Evolutionary conservation across 2,113 vertebrate species (phyloP).

Genomic region (Dasypus novemcinctus): DNA sequence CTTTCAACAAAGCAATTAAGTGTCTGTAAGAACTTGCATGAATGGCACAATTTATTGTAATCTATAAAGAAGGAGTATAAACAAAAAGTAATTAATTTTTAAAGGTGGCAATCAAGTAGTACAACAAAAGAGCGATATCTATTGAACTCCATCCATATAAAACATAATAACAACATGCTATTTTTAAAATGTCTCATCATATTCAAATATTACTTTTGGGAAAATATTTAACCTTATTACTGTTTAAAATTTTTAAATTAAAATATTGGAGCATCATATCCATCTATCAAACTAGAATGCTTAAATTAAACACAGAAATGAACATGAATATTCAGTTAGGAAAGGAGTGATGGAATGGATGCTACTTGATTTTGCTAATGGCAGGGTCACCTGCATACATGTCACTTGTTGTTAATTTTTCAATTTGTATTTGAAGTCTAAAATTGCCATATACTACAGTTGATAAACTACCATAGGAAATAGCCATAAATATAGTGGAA

Average conservation of each 20-base stretch:
- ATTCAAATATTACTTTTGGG: conserved; percentile 34
- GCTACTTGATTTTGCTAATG: not conserved
- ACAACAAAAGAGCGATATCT: not conserved
- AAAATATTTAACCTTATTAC: conserved; percentile 34
- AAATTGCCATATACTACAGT: not conserved
- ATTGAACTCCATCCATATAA: conserved; percentile 1
- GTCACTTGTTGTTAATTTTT: conserved; percentile 20
- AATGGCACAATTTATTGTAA: conserved; percentile 69
- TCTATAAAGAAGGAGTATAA: conserved; percentile 61
- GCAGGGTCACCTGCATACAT: not conserved
- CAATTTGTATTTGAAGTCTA: not conserved
- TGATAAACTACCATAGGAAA: conserved; percentile 10
- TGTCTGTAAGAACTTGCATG: conserved; percentile 52
- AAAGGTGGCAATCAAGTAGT: conserved; percentile 57
- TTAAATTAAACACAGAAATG: not conserved
- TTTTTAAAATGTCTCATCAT: conserved; percentile 46
- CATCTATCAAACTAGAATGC: conserved; percentile 31
- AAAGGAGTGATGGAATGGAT: not conserved
- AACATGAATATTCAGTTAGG: conserved; percentile 20
- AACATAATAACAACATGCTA: not conserved
- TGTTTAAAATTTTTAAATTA: conserved; percentile 13
- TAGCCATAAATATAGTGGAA: not conserved
- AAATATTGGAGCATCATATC: not conserved
- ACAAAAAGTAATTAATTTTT: conserved; percentile 77
- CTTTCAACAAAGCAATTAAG: conserved; percentile 73